Percentiles rank a stretch among this genome's conserved stretches.
These are phyloP conservation scores for Drosophila anomalipes DNA, from an alignment of 2,888 invertebrate genomes.

Conservation along the genomic window DNA sequence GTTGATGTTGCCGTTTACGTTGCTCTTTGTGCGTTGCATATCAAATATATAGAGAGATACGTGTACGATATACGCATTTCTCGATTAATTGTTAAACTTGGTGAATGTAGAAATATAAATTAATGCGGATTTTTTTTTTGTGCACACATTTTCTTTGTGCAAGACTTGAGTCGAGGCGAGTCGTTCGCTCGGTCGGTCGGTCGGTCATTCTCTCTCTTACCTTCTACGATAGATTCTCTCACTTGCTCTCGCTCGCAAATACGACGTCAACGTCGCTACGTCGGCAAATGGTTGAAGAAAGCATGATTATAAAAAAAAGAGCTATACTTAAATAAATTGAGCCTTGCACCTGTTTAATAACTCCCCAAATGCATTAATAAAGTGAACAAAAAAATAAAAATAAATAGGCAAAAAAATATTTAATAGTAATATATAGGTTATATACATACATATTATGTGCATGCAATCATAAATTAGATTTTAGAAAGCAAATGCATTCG, in stretches of 20 bases:
- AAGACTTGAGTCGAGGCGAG: constrained; percentile 15
- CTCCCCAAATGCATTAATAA: not conserved
- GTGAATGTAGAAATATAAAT: not conserved
- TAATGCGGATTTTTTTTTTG: constrained; percentile 1
- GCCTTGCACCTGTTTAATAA: not conserved
- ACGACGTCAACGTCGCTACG: constrained; percentile 54
- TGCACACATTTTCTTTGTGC: constrained; percentile 54
- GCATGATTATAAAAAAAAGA: constrained; percentile 33
- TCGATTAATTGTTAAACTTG: not conserved
- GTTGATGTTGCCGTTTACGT: constrained; percentile 24
- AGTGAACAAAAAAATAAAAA: not conserved
- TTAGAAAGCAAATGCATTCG: not conserved
- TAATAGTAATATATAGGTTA: not conserved
- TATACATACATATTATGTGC: not conserved
- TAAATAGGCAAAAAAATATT: not conserved
- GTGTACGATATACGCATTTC: not conserved
- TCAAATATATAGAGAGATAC: not conserved
- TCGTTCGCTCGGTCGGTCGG: constrained; percentile 1
- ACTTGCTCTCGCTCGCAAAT: constrained; percentile 16
- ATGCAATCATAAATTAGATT: not conserved
- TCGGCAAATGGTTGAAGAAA: constrained; percentile 54
- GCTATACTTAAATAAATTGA: constrained; percentile 1
- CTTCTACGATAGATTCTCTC: constrained; percentile 5
- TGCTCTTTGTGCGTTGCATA: not conserved
- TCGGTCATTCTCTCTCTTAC: constrained; percentile 12